Percentiles rank a stretch among this genome's conserved stretches.
These are phyloP conservation scores for Sitodiplosis mosellana DNA, from an alignment of 1,140 invertebrate species.

Conservation along the genomic window DNA sequence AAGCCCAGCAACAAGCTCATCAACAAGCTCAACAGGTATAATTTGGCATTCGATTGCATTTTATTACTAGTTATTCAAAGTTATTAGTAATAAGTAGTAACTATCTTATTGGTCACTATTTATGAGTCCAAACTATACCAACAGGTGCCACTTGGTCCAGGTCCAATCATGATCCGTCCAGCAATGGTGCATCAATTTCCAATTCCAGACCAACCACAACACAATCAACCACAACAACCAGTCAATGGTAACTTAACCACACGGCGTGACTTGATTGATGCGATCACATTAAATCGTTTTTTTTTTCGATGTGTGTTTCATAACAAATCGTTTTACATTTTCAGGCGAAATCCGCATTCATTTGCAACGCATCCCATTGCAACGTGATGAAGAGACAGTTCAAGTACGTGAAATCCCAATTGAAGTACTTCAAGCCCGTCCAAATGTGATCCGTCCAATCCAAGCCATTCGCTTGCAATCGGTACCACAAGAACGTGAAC, in stretches of 20 bases:
- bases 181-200: conserved; percentile 8
- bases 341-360: conserved; percentile 19
- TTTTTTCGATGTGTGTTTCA: not conserved
- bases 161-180: no score
- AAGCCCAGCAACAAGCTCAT: no score
- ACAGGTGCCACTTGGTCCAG: no score
- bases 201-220: conserved; percentile 22
- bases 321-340: not conserved
- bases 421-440: not conserved
- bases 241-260: conserved; percentile 10
- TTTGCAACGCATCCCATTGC: conserved; percentile 23
- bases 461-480: conserved; percentile 8
- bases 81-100: no score
- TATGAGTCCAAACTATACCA: no score
- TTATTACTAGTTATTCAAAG: no score
- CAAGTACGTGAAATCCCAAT: conserved; percentile 4
- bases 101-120: no score
- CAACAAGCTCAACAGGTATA: no score
- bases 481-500: not conserved
- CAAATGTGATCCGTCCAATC: not conserved
- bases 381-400: conserved; percentile 20
- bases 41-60: no score
- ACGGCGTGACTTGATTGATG: conserved; percentile 10
- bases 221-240: conserved; percentile 12
- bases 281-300: no score